Evolutionary conservation across 2,888 invertebrate species (phyloP), one percentile per base, ranked within the genome.

Genomic region (Dromius quadrimaculatus): DNA sequence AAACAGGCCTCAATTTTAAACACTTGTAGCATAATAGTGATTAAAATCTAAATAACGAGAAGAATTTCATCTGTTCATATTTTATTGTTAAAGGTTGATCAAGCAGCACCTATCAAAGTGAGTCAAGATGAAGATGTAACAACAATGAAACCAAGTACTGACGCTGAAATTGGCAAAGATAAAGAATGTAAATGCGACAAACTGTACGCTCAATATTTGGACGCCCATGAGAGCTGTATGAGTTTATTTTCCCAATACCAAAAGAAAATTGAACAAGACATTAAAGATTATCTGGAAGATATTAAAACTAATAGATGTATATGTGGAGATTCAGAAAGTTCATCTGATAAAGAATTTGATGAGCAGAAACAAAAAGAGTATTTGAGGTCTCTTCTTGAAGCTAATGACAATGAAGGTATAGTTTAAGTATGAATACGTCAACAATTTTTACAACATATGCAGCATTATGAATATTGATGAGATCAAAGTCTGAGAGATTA

Each of bases 131-230:
- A n/a, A n/a, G n/a, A n/a, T n/a, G n/a, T n/a, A n/a, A n/a, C n/a
- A n/a, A n/a, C n/a, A n/a, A n/a, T n/a, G n/a, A n/a, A n/a, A n/a
- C n/a, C n/a, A n/a, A n/a, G n/a, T n/a, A n/a, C n/a, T n/a, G n/a
- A n/a, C n/a, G n/a, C n/a, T n/a, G 17, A 19, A 1, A 28, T 61
- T 8, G 22, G 41, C 6, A 4, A 34, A 2, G 19, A 38, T 5
- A 22, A 41, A 17, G 23, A 77, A 2, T 82, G 82, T 68, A 65
- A 73, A 0, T 82, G 83, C 62, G 76, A 78, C 74, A 74, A 75
- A 19, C 34, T 81, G 19, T 79, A 78, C 20, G 57, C 77, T 1
- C 71, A 73, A 15, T 81, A 77, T 62, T 72, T 76, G 45, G 54
- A 75, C n/a, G 76, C 76, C 15, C 82, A 82, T 72, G 41, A 70